Conservation (phyloP, 2,113 vertebrate species). For the Accipiter cooperii region DNA sequence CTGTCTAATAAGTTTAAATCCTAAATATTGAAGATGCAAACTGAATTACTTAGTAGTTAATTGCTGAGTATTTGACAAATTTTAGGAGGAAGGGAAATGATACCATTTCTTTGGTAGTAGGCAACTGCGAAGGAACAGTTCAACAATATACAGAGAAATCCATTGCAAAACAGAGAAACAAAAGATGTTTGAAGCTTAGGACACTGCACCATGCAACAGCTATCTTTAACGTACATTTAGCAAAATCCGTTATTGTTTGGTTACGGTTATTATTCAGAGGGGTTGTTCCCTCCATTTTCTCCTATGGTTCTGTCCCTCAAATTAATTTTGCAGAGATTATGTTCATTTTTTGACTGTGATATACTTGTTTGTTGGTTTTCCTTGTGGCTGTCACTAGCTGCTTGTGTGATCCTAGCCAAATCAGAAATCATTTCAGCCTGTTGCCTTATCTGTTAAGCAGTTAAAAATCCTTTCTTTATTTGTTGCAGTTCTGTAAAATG, state of each 20-base stretch:
- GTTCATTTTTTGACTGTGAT: not conserved
- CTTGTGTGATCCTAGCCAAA: not conserved
- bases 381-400: not conserved
- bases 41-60: not conserved
- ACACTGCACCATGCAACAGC: not conserved
- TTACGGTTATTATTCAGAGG: not conserved
- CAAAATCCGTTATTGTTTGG: not conserved
- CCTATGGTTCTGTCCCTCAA: not conserved
- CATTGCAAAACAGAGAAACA: not conserved
- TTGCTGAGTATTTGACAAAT: not conserved
- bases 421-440: not conserved
- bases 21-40: not conserved
- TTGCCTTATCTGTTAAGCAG: not conserved
- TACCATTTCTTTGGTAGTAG: not conserved
- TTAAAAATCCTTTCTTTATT: not conserved
- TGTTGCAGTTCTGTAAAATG: not conserved
- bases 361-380: not conserved
- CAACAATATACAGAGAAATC: not conserved
- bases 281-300: not conserved
- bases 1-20: not conserved
- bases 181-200: not conserved
- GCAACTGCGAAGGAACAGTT: not conserved
- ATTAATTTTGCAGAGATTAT: not conserved
- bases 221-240: not conserved
- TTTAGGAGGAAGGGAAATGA: not conserved